phyloP scores from a whole-genome alignment of 2,888 invertebrate genomes.

The Acanthacorydalis orientalis region DNA sequence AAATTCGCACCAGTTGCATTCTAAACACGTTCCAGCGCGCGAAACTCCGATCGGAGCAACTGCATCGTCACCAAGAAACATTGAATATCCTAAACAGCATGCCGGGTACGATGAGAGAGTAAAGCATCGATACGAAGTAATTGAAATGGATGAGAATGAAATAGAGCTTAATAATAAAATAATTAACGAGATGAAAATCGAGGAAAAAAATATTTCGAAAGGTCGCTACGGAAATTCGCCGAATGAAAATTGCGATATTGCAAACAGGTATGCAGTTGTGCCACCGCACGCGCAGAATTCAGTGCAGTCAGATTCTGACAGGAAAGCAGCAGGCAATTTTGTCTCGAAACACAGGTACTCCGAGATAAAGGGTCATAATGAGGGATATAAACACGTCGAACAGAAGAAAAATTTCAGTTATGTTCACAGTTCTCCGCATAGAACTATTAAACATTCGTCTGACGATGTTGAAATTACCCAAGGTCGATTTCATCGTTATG shows the following conservation, averaged over 20 bases:
- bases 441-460: neutral
- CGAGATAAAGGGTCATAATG: too few species aligned
- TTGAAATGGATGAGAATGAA: conserved; percentile 6
- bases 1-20: conserved; percentile 19
- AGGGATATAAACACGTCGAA: too few species aligned
- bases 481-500: conserved; percentile 36
- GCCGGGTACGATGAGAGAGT: conserved; percentile 2
- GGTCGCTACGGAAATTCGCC: neutral
- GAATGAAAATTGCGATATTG: neutral
- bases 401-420: too few species aligned
- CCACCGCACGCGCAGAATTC: neutral
- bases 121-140: conserved; percentile 6
- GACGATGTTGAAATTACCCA: conserved; percentile 39
- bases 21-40: conserved; percentile 14
- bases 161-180: conserved; percentile 3
- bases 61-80: conserved; percentile 4
- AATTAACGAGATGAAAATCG: conserved; percentile 3
- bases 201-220: conserved; percentile 3
- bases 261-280: neutral
- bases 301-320: neutral
- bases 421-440: neutral
- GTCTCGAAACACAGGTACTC: neutral
- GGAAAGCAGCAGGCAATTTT: neutral
- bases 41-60: conserved; percentile 11
- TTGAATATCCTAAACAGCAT: conserved; percentile 5